Evolutionary conservation across 2,888 invertebrate species (phyloP).

Genomic region (Macaria notata): DNA sequence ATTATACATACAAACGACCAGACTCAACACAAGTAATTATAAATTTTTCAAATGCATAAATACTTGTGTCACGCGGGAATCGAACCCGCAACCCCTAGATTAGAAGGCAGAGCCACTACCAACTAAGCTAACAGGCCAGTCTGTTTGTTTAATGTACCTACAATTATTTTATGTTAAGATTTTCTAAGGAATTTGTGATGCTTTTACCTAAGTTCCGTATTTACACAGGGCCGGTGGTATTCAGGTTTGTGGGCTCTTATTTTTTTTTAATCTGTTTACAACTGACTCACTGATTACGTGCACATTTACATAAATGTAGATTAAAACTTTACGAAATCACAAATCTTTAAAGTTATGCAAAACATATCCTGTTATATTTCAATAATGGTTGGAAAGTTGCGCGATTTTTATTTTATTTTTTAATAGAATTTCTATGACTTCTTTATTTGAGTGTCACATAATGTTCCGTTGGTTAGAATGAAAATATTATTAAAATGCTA

Average conservation of each 20-base stretch:
- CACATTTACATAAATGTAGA: slow-evolving; percentile 26
- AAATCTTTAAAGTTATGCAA: slow-evolving; percentile 21
- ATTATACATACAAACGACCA: too few relatives aligned
- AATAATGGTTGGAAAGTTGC: slow-evolving; percentile 19
- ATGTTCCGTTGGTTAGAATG: slow-evolving; percentile 1
- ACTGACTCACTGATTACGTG: slow-evolving; percentile 25
- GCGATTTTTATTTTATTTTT: not conserved
- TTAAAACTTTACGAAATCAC: slow-evolving; percentile 18
- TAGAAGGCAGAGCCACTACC: too few relatives aligned
- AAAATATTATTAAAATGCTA: slow-evolving; percentile 9
- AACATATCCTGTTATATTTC: slow-evolving; percentile 17
- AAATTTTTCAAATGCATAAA: too few relatives aligned
- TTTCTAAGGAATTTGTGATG: too few relatives aligned
- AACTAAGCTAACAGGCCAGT: too few relatives aligned
- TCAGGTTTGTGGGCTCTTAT: slow-evolving; percentile 22
- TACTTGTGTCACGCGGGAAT: too few relatives aligned
- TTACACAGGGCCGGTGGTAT: slow-evolving; percentile 11
- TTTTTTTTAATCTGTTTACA: slow-evolving; percentile 16
- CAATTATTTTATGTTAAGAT: too few relatives aligned
- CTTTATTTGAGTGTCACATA: not conserved
- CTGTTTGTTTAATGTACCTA: too few relatives aligned
- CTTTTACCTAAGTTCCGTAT: slow-evolving; percentile 3
- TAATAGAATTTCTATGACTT: slow-evolving; percentile 2
- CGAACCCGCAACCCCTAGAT: too few relatives aligned
- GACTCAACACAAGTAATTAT: too few relatives aligned